These are phyloP conservation scores for Chelonia mydas DNA, from an alignment of 2,797 vertebrate genomes.

Conservation along the genomic window DNA sequence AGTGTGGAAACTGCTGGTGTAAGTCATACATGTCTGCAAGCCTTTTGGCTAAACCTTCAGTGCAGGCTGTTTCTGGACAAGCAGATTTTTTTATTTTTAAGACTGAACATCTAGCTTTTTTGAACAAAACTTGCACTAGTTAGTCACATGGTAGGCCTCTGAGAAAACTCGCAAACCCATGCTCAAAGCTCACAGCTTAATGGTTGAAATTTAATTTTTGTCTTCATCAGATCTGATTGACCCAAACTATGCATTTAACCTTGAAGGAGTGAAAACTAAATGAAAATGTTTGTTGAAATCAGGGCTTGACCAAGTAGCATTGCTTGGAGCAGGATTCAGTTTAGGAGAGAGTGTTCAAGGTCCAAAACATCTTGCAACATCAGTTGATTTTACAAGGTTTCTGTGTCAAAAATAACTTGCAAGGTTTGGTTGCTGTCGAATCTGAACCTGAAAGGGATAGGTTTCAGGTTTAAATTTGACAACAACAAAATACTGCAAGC, in stretches of 20 bases:
- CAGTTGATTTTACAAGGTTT: not conserved
- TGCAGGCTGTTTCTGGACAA: not conserved
- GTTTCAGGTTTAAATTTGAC: not conserved
- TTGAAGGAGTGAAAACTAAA: not conserved
- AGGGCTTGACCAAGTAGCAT: not conserved
- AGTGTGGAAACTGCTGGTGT: not conserved
- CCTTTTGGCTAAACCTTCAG: not conserved
- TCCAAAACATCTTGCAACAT: not conserved
- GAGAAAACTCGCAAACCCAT: not conserved
- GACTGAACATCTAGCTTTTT: not conserved
- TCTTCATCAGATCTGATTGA: not conserved
- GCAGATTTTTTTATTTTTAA: not conserved
- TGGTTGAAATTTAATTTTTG: not conserved
- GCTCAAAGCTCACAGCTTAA: not conserved
- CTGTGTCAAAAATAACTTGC: not conserved
- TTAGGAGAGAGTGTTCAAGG: not conserved
- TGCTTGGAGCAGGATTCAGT: not conserved
- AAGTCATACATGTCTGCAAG: not conserved
- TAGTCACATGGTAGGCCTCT: not conserved
- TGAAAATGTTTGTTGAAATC: not conserved
- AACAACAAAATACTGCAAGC: not conserved
- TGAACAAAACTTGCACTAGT: not conserved
- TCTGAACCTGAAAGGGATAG: not conserved
- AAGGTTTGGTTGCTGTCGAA: not conserved
- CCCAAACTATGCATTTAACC: not conserved